Evolutionary conservation across 2,113 vertebrate species (phyloP).

Genomic region (Rhinichthys klamathensis): DNA sequence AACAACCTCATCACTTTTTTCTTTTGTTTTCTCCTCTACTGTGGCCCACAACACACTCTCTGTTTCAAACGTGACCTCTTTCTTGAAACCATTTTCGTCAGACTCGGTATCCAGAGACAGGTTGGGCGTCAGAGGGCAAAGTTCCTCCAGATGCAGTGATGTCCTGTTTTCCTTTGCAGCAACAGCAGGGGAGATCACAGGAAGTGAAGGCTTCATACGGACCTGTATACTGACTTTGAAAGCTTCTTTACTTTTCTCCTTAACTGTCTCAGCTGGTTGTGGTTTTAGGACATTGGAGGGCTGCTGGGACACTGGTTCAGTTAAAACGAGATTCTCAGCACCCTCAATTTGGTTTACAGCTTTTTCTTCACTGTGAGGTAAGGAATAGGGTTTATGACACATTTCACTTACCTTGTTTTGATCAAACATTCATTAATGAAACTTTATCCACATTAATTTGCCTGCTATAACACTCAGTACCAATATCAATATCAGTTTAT

Average conservation of each 20-base stretch:
- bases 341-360: conserved; percentile 16
- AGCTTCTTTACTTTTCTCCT: conserved; percentile 17
- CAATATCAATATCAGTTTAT: not conserved
- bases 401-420: conserved; percentile 15
- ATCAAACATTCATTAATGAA: conserved; percentile 11
- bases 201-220: conserved; percentile 16
- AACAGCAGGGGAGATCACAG: conserved; percentile 32
- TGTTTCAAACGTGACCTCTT: conserved; percentile 29
- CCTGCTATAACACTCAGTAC: not conserved
- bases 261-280: not conserved
- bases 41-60: conserved; percentile 55
- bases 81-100: not conserved
- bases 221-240: not conserved
- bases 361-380: conserved; percentile 55
- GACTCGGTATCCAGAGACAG: not conserved
- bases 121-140: conserved; percentile 2
- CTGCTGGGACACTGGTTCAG: conserved; percentile 33
- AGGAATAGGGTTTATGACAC: conserved; percentile 22
- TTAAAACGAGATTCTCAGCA: conserved; percentile 33
- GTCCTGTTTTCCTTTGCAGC: conserved; percentile 1
- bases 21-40: conserved; percentile 48
- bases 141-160: conserved; percentile 7
- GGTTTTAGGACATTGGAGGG: conserved; percentile 9
- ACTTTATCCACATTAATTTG: not conserved
- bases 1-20: not conserved